These are phyloP conservation scores for Punctoribates punctum DNA, from an alignment of 2,888 invertebrate genomes.

Conservation along the genomic window DNA sequence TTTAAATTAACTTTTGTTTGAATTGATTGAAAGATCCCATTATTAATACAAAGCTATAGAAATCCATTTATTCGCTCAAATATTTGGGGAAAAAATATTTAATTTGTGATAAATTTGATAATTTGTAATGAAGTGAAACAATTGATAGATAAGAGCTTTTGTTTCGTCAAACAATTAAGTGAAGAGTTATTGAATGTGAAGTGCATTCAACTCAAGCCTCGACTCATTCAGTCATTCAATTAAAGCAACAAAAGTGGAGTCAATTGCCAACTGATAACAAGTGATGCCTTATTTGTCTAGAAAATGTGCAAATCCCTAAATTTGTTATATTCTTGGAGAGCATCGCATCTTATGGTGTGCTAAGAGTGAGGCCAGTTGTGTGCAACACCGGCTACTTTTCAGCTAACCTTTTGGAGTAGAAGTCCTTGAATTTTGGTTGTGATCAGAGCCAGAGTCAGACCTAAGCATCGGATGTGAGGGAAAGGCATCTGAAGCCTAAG, in stretches of 20 bases:
- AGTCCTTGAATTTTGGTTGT: constrained; percentile 17
- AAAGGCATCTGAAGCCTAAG: background rate
- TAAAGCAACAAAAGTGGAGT: background rate
- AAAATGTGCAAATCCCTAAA: background rate
- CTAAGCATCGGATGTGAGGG: background rate
- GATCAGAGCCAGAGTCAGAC: background rate
- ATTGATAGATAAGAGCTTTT: background rate
- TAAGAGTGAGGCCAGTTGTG: background rate
- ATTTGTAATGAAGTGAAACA: background rate
- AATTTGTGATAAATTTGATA: background rate
- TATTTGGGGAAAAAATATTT: background rate
- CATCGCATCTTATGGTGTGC: background rate
- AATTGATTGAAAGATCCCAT: too few relatives aligned
- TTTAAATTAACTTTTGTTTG: too few relatives aligned
- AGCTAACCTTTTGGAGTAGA: background rate
- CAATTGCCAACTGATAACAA: background rate
- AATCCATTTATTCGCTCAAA: background rate
- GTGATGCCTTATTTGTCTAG: background rate
- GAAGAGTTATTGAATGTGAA: background rate
- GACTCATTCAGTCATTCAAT: background rate
- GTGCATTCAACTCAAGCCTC: background rate
- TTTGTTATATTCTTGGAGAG: background rate
- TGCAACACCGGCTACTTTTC: background rate
- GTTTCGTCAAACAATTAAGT: background rate
- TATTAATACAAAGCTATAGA: background rate